These are phyloP conservation scores for Paradisaea rubra DNA, from an alignment of 2,113 vertebrate species.

Conservation along the genomic window DNA sequence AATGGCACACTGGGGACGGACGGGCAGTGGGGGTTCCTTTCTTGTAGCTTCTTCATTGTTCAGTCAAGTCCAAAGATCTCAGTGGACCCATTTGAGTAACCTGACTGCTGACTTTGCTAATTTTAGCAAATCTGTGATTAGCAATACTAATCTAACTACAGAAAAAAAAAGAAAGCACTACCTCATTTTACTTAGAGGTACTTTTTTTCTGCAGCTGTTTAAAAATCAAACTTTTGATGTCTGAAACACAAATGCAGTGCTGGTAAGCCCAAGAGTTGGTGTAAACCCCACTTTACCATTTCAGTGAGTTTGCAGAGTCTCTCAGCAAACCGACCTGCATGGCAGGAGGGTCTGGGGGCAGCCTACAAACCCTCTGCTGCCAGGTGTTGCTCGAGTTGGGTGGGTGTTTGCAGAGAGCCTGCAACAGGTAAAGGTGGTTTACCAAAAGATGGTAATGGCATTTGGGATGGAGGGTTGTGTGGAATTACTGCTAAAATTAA, in stretches of 20 bases:
- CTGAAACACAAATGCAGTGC: neutral
- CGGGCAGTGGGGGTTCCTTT: neutral
- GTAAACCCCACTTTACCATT: neutral
- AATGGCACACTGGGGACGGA: neutral
- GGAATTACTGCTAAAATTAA: neutral
- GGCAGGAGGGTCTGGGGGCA: neutral
- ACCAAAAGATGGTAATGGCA: neutral
- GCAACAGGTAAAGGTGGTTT: neutral
- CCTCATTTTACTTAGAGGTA: neutral
- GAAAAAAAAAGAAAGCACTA: neutral
- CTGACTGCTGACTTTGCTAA: neutral
- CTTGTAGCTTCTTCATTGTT: neutral
- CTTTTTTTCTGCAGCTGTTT: neutral
- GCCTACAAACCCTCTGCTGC: neutral
- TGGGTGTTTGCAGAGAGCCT: neutral
- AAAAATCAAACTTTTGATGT: neutral
- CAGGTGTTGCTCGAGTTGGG: neutral
- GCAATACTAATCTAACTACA: neutral
- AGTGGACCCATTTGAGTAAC: neutral
- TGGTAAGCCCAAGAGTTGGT: neutral
- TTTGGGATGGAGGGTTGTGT: neutral
- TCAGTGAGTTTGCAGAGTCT: neutral
- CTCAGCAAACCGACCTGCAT: neutral
- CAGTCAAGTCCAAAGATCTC: neutral
- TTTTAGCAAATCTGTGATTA: neutral